Evolutionary conservation across 2,797 vertebrate species (phyloP).

Genomic region (Pseudochirops cupreus): DNA sequence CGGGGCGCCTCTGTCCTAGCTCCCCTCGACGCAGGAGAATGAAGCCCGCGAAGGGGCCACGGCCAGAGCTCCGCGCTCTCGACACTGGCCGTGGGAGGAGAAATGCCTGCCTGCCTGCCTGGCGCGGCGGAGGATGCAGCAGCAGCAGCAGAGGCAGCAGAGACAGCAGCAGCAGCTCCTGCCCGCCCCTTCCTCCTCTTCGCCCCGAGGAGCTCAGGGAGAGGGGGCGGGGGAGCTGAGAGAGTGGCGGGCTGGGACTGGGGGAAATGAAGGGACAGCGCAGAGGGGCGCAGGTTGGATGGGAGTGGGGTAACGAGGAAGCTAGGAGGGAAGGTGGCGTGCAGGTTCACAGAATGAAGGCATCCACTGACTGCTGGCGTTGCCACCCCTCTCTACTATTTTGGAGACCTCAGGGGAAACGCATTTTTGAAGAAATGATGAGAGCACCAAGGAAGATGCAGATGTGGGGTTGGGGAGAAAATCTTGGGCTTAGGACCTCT

Average conservation of each 20-base stretch:
- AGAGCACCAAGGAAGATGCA: not conserved
- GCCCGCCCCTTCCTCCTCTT: not conserved
- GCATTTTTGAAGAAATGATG: not conserved
- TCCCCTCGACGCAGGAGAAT: conserved; percentile 32
- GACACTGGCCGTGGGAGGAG: conserved; percentile 59
- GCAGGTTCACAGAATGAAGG: not conserved
- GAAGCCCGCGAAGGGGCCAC: conserved; percentile 60
- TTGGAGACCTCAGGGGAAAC: not conserved
- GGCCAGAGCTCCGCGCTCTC: not conserved
- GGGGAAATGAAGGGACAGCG: not conserved
- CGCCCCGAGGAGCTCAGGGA: not conserved
- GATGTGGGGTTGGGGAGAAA: not conserved
- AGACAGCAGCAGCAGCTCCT: not conserved
- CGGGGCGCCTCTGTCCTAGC: not conserved
- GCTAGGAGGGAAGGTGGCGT: not conserved
- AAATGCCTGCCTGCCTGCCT: conserved; percentile 44
- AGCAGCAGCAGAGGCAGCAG: not conserved
- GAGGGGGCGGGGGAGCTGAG: conserved; percentile 41
- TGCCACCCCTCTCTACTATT: fast-evolving
- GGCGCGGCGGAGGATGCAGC: conserved; percentile 22
- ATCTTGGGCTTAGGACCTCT: not conserved
- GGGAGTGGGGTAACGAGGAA: not conserved
- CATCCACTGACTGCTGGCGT: not conserved
- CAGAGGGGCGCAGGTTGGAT: not conserved
- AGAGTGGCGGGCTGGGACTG: not conserved